Evolutionary conservation across 2,888 invertebrate genomes (phyloP).

Genomic region (Drosophila silvestris): DNA sequence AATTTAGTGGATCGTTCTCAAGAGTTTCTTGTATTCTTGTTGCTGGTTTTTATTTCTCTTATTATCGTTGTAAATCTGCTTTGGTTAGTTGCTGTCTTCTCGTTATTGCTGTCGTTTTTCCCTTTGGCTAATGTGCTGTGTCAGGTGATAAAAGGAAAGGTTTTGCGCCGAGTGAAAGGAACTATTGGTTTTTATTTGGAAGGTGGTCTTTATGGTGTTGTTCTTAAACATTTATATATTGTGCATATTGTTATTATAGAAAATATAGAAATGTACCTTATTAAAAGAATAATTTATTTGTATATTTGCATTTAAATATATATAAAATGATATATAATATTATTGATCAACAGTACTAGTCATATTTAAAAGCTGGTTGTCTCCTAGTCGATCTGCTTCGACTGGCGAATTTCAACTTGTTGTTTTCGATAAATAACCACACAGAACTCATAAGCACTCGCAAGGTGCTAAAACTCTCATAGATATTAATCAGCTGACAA

Average conservation of each 20-base stretch:
- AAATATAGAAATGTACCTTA: neutral
- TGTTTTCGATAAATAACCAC: neutral
- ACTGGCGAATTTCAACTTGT: neutral
- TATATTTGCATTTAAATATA: neutral
- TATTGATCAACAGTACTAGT: neutral
- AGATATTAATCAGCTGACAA: neutral
- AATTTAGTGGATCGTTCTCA: constrained; percentile 51
- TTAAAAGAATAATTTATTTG: neutral
- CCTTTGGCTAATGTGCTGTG: neutral
- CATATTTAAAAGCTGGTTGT: neutral
- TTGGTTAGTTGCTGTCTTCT: neutral
- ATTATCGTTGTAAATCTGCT: constrained; percentile 31
- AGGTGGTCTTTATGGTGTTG: neutral
- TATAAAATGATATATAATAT: neutral
- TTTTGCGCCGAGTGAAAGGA: too few species aligned
- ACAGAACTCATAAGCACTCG: neutral
- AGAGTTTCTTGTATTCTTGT: neutral
- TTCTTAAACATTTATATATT: neutral
- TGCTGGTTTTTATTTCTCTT: neutral
- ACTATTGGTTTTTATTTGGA: too few species aligned
- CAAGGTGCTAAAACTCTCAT: constrained; percentile 4
- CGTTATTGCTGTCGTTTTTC: neutral
- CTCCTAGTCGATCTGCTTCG: neutral
- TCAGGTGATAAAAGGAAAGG: constrained; percentile 18
- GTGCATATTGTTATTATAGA: too few species aligned